Percentiles rank a stretch among this genome's conserved stretches.
Evolutionary conservation across 2,113 vertebrate species (phyloP).

Genomic region (Malurus cyaneus): DNA sequence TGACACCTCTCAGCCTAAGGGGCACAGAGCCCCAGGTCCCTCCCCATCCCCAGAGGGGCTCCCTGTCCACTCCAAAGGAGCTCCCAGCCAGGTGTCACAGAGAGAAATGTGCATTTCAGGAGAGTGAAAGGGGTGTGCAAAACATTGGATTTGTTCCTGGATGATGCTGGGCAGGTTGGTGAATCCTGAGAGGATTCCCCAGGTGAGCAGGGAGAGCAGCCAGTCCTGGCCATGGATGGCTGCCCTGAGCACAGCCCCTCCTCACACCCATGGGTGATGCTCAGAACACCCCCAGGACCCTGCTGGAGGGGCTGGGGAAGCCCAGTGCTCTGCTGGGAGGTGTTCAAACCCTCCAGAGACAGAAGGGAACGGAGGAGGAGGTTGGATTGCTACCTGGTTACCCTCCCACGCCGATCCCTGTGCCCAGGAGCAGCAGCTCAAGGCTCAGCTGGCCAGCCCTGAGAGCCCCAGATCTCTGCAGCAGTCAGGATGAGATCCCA

Average conservation of each 20-base stretch:
- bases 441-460: background rate
- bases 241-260: background rate
- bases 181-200: background rate
- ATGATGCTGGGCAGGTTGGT: accelerated
- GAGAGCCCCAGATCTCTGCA: background rate
- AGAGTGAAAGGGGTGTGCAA: background rate
- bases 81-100: background rate
- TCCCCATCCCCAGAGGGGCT: background rate
- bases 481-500: background rate
- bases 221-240: background rate
- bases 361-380: accelerated
- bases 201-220: background rate
- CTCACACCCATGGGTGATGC: accelerated
- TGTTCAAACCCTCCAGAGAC: background rate
- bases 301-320: background rate
- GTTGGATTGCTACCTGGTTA: accelerated
- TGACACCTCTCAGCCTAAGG: background rate
- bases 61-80: accelerated
- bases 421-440: background rate
- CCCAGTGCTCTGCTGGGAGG: background rate
- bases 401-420: background rate
- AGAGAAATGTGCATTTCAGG: background rate
- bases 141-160: accelerated
- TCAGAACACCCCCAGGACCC: background rate
- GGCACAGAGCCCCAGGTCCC: background rate